A percentile compares a stretch with the other conserved stretches of the same genome.
These are phyloP conservation scores for Osmerus eperlanus DNA, from an alignment of 2,113 vertebrate species.

Conservation along the genomic window DNA sequence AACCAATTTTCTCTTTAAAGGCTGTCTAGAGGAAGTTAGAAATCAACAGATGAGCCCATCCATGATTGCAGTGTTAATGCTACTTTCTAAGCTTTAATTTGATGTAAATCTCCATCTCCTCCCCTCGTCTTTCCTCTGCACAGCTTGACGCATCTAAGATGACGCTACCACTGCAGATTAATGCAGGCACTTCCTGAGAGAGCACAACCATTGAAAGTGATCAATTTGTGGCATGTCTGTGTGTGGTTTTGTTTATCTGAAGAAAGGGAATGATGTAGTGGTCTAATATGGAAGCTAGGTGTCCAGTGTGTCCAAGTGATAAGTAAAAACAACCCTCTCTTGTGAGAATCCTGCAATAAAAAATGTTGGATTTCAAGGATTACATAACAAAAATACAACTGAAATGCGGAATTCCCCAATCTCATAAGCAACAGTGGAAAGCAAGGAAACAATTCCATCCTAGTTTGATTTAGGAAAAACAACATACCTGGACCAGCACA, in stretches of 20 bases:
- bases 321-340: too few relatives aligned
- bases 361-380: too few relatives aligned
- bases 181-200: neutral
- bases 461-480: too few relatives aligned
- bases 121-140: neutral
- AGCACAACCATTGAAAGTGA: neutral
- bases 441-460: too few relatives aligned
- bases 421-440: too few relatives aligned
- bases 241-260: neutral
- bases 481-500: too few relatives aligned
- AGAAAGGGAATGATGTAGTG: neutral
- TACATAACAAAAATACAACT: too few relatives aligned
- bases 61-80: neutral
- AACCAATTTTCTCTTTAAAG: neutral
- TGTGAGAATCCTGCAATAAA: too few relatives aligned
- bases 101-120: constrained; percentile 1
- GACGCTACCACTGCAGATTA: neutral
- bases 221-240: neutral
- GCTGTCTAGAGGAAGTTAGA: neutral
- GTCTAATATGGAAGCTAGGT: neutral
- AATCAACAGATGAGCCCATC: neutral
- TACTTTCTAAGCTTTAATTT: neutral
- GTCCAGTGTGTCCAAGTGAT: too few relatives aligned
- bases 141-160: neutral
- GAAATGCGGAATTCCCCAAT: too few relatives aligned